Evolutionary conservation across 2,888 invertebrate genomes (phyloP), one percentile per base, ranked within the genome.

Genomic region (Patella ulyssiponensis): DNA sequence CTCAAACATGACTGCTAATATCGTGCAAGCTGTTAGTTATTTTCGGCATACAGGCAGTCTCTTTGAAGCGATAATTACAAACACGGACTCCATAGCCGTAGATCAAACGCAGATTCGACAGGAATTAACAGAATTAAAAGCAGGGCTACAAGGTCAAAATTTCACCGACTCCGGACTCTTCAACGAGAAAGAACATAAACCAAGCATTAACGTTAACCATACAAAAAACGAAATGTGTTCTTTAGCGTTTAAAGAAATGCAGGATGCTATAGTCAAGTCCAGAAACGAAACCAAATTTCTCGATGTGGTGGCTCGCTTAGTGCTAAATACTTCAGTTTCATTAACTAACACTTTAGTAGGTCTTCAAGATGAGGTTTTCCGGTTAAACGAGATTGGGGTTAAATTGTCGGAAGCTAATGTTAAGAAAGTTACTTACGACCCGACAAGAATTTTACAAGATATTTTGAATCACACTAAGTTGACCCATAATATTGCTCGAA

Each of bases 231-330:
- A 79, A 64, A 64, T 78, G 75, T 82, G 86, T 77, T 56, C 81
- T 54, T 20, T 85, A 33, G 69, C 84, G 71, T 54, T 76, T n/a
- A 54, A 72, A 9, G 27, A 83, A 2, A 20, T 83, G 11, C 74
- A 83, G 0, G 82, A 85, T 58, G 52, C 85, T 17, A 76, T 79
- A 15, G 79, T 79, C 11, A 23, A 86, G 7, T 70, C 82, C 1
- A 79, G 80, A 73, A 86, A 86, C 71, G 83, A 82, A 17, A 80
- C 83, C 11, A 79, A 81, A 11, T 56, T 83, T 14, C 69, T 83
- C 9, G 86, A 87, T 76, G 78, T 86, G 3, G 75, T 87, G 70
- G 86, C 87, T 0, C 86, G 86, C 27, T 79, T 88, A 53, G 87
- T 86, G 1, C 82, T 86, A 73, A 80, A 84, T 64, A 86, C 85